Conservation (phyloP, 2,797 vertebrate genomes). For the Spizella passerina region DNA sequence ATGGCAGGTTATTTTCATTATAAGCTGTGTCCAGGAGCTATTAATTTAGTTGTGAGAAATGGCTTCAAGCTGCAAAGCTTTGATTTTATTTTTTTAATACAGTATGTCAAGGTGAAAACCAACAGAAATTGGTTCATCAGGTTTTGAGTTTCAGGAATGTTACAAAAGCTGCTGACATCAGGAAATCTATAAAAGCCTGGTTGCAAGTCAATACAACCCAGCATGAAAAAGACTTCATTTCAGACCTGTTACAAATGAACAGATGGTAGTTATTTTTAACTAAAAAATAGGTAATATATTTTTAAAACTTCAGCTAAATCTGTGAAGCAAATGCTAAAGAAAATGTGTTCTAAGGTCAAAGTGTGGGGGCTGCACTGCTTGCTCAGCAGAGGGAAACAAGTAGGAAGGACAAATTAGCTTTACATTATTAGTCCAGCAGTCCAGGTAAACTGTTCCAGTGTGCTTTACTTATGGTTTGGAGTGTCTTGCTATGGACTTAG, state of each 20-base stretch:
- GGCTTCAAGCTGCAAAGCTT: background rate
- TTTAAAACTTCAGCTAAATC: background rate
- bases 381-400: background rate
- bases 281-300: background rate
- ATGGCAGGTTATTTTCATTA: background rate
- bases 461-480: background rate
- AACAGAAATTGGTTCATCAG: background rate
- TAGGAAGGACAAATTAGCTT: background rate
- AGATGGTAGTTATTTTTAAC: background rate
- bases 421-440: background rate
- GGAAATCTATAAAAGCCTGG: background rate
- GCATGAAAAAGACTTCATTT: background rate
- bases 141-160: background rate
- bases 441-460: background rate
- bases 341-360: background rate
- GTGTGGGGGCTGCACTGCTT: background rate
- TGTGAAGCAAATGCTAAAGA: background rate
- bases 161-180: background rate
- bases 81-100: background rate
- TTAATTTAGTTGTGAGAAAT: constrained; percentile 24
- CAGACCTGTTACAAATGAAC: background rate
- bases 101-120: background rate
- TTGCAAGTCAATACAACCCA: background rate
- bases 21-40: background rate
- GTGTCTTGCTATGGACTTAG: background rate